These are phyloP conservation scores for Echinops telfairi DNA, from an alignment of 2,113 vertebrate species.

Conservation along the genomic window DNA sequence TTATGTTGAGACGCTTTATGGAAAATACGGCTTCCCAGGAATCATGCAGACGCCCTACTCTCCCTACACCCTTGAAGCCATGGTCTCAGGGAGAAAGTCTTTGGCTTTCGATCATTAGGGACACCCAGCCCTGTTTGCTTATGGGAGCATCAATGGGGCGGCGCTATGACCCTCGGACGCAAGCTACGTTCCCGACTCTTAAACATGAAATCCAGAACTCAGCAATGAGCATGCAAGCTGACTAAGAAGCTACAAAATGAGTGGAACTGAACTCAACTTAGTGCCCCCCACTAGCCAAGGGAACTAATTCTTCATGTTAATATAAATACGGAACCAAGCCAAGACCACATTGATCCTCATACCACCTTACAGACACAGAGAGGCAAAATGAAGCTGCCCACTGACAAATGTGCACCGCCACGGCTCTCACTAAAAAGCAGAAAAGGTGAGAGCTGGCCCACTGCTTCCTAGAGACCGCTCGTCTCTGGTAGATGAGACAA, in stretches of 20 bases:
- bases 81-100: constrained; percentile 1
- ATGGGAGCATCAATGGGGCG: background rate
- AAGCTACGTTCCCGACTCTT: background rate
- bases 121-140: background rate
- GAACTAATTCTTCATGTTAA: constrained; percentile 21
- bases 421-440: constrained; percentile 72
- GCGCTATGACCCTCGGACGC: background rate
- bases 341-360: constrained; percentile 71
- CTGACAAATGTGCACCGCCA: constrained; percentile 60
- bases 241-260: background rate
- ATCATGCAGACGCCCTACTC: background rate
- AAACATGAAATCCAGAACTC: background rate
- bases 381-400: constrained; percentile 64
- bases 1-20: background rate
- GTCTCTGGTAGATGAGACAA: background rate
- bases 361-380: constrained; percentile 36
- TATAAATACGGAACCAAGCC: constrained; percentile 57
- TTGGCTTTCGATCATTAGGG: background rate
- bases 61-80: background rate
- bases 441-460: constrained; percentile 51
- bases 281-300: background rate
- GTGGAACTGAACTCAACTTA: background rate
- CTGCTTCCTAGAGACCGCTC: background rate
- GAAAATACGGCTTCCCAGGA: constrained; percentile 7
- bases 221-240: background rate